A percentile compares a stretch with the other conserved stretches of the same genome.
Conservation (phyloP, 1,140 invertebrate genomes). For the Drepana arcuata region DNA sequence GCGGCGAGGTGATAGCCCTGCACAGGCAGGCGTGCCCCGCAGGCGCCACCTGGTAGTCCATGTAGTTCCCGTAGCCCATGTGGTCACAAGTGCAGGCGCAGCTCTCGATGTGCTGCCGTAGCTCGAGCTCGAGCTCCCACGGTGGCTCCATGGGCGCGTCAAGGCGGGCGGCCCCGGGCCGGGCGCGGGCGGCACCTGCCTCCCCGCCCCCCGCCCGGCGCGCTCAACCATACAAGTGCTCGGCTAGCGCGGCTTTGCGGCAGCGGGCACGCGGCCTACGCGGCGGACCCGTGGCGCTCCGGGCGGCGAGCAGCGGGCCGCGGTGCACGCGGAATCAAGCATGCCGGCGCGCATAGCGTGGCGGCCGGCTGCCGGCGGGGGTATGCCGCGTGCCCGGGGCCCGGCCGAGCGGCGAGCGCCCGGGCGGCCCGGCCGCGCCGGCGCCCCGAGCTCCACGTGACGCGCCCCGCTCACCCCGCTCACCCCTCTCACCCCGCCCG, state of each 20-base stretch:
- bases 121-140: conserved; percentile 75
- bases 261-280: conserved; percentile 24
- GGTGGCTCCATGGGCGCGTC: conserved; percentile 66
- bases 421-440: conserved; percentile 58
- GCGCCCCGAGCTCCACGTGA: conserved; percentile 61
- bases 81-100: conserved; percentile 92
- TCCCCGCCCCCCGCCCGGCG: conserved; percentile 37
- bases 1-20: conserved; percentile 64
- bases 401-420: conserved; percentile 31
- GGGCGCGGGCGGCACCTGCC: conserved; percentile 46
- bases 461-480: conserved; percentile 20
- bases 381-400: conserved; percentile 48
- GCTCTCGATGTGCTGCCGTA: conserved; percentile 87
- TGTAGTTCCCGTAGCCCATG: conserved; percentile 92
- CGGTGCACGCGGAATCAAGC: conserved; percentile 28
- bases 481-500: conserved; percentile 15
- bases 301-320: conserved; percentile 27
- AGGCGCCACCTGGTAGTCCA: conserved; percentile 87
- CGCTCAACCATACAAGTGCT: conserved; percentile 37
- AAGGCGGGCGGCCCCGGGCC: conserved; percentile 46
- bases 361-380: conserved; percentile 43
- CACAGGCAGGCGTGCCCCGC: conserved; percentile 60
- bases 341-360: conserved; percentile 44
- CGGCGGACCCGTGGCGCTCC: conserved; percentile 28
- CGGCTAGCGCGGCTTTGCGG: conserved; percentile 28